These are phyloP conservation scores for Tachycineta bicolor DNA, from an alignment of 2,113 vertebrate species.

Conservation along the genomic window DNA sequence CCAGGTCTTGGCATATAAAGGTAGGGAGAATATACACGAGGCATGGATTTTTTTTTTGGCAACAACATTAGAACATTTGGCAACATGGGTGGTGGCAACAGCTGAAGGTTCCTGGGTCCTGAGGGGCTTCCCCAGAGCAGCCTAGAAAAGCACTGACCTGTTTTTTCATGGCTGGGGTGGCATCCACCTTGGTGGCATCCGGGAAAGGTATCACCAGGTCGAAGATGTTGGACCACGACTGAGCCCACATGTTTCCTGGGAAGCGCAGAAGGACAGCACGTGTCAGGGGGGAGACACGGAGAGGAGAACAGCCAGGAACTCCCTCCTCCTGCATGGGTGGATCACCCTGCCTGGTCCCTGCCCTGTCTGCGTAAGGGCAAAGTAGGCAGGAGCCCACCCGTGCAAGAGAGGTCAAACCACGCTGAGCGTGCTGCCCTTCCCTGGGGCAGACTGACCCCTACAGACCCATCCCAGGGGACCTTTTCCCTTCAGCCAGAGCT, in stretches of 20 bases:
- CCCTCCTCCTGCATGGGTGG: not conserved
- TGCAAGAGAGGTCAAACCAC: not conserved
- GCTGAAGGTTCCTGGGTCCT: not conserved
- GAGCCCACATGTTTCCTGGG: slow-evolving; percentile 99
- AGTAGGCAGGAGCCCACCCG: not conserved
- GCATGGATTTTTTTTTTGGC: not conserved
- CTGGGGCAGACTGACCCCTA: not conserved
- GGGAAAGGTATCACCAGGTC: slow-evolving; percentile 87
- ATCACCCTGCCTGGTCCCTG: not conserved
- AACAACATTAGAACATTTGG: not conserved
- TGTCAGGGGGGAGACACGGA: not conserved
- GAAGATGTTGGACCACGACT: slow-evolving; percentile 94
- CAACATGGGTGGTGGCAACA: not conserved
- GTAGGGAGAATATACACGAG: not conserved
- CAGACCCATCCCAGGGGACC: not conserved
- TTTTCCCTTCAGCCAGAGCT: not conserved
- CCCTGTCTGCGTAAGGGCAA: not conserved
- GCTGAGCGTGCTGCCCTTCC: not conserved
- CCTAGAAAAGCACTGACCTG: slow-evolving; percentile 76
- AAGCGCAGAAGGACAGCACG: not conserved
- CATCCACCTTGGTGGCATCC: slow-evolving; percentile 85
- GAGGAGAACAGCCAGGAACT: not conserved
- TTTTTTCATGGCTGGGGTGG: slow-evolving; percentile 89
- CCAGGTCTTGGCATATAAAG: not conserved
- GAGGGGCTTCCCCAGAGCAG: not conserved